Evolutionary conservation across 2,113 vertebrate species (phyloP), one percentile per base, ranked within the genome.

Genomic region (Narcine bancroftii): DNA sequence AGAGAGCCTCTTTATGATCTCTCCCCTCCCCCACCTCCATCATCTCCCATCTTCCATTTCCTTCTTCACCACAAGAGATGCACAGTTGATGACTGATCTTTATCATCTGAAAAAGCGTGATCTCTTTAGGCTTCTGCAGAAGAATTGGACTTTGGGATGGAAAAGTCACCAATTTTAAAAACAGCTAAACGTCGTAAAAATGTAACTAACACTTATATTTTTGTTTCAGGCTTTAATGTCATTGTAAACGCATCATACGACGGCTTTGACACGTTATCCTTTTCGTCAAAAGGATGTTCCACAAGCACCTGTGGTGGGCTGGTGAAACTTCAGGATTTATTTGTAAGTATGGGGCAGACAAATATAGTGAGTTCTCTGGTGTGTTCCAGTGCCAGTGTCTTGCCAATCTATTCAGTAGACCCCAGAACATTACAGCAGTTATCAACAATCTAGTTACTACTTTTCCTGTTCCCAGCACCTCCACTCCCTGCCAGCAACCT

Each of bases 281-380:
- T 97, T 94, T 95, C 95, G 69, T 96, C 96, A 39, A 95, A 94
- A 76, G 97, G 97, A 93, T 99, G 99, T 92, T 95, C 94, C 26
- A 98, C 97, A 94, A 99, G 97, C 94, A 97, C 96, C 81, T 99
- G 99, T 92, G 98, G 99, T 95, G 99, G 98, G 13, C 96, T 98
- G 66, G 95, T 97, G 79, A 97, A 98, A 24, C 95, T 99, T 92
- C 98, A 96, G 94, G 76, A 11, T 17, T 95, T 99, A 26, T 92
- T 94, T 66, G 99, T 99, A 93, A 97, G 98, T 97, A 92, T 4
- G 45, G 92, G 92, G 56, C 50, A 87, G 72, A 75, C 36, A 63
- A 87, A 21, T 39, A n/a, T 56, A 15, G 10, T 19, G 17, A 36
- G 15, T 87, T 63, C 17, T 21, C 33, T 53, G 47, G 26, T n/a